These are phyloP conservation scores for Drosophila sturtevanti DNA, from an alignment of 1,140 invertebrate genomes.

Conservation along the genomic window DNA sequence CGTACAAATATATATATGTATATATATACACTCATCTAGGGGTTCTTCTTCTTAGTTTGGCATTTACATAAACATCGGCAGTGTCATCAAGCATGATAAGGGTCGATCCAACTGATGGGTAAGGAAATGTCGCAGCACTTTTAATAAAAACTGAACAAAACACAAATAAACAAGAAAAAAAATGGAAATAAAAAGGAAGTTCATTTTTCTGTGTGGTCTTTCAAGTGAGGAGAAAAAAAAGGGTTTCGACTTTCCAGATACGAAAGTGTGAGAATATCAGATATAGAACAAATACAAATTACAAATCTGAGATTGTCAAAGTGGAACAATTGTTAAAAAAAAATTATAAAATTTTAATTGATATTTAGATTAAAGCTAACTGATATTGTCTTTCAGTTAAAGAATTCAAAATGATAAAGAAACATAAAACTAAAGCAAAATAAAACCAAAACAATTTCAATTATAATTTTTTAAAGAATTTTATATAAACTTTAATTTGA, in stretches of 20 bases:
- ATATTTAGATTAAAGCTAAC: too few relatives aligned
- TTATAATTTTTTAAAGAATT: too few relatives aligned
- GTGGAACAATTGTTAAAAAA: background rate
- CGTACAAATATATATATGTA: background rate
- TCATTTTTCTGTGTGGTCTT: slow-evolving; percentile 34
- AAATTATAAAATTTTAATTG: background rate
- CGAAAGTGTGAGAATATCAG: slow-evolving; percentile 31
- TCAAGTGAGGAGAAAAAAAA: slow-evolving; percentile 36
- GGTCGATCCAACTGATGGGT: slow-evolving; percentile 32
- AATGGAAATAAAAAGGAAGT: slow-evolving; percentile 39
- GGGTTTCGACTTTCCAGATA: slow-evolving; percentile 13
- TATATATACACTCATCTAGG: slow-evolving; percentile 24
- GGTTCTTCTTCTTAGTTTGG: slow-evolving; percentile 8
- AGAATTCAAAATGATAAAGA: too few relatives aligned
- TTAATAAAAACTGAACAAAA: slow-evolving; percentile 34
- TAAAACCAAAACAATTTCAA: too few relatives aligned
- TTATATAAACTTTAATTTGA: too few relatives aligned
- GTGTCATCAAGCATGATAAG: slow-evolving; percentile 51
- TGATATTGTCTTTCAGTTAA: too few relatives aligned
- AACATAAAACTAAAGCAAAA: too few relatives aligned
- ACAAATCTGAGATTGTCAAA: background rate
- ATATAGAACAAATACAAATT: background rate
- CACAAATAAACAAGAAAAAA: background rate
- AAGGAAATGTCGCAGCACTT: slow-evolving; percentile 16
- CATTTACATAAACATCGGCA: slow-evolving; percentile 36